A percentile compares a stretch with the other conserved stretches of the same genome.
Evolutionary conservation across 2,113 vertebrate species (phyloP).

Genomic region (Rhinoptilus africanus): DNA sequence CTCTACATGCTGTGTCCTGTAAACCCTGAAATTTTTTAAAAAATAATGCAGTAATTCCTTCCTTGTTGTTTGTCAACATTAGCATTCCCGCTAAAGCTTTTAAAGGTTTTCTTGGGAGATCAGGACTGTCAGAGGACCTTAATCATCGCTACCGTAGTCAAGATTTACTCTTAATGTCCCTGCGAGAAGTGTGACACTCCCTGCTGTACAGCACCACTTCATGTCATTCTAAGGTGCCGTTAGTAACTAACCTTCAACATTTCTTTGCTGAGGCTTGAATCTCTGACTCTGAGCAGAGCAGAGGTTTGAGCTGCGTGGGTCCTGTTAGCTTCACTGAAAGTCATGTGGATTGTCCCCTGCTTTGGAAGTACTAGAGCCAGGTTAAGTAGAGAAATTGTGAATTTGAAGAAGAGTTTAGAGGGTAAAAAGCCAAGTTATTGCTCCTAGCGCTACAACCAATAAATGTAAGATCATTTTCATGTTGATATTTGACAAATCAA

Average conservation of each 20-base stretch:
- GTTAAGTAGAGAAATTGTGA: neutral
- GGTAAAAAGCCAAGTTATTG: neutral
- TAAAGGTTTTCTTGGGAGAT: neutral
- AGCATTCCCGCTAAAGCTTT: neutral
- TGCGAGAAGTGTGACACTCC: constrained; percentile 17
- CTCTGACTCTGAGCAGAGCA: neutral
- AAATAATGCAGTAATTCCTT: neutral
- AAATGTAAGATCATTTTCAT: neutral
- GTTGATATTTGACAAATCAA: neutral
- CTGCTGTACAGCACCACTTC: neutral
- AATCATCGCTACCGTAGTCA: neutral
- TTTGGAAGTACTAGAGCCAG: constrained; percentile 12
- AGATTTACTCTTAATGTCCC: constrained; percentile 6
- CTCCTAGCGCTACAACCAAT: neutral
- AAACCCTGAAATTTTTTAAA: neutral
- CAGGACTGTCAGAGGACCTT: constrained; percentile 15
- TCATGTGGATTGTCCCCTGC: neutral
- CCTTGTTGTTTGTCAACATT: neutral
- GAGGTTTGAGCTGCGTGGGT: neutral
- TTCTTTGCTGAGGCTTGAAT: neutral
- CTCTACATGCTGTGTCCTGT: neutral
- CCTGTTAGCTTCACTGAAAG: constrained; percentile 2
- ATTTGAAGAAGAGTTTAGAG: neutral
- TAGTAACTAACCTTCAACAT: constrained; percentile 21
- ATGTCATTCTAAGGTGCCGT: constrained; percentile 53